Percentiles rank a stretch among this genome's conserved stretches.
Evolutionary conservation across 2,888 invertebrate genomes (phyloP).

Genomic region (Troglohyphantes excavatus): DNA sequence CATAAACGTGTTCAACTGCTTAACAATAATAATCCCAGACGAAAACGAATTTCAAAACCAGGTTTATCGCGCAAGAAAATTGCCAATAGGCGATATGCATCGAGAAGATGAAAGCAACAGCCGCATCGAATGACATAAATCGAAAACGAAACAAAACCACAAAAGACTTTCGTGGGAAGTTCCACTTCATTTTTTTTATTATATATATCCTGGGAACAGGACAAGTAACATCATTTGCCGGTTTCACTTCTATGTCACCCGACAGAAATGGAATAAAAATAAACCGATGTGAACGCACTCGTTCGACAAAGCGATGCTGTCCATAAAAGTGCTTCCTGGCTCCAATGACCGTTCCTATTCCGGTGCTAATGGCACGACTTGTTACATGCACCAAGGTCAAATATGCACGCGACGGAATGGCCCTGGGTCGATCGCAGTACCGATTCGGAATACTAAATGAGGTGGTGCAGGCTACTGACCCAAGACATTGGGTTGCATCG

Average conservation of each 20-base stretch:
- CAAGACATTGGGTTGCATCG: neutral
- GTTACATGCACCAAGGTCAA: constrained; percentile 45
- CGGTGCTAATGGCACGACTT: constrained; percentile 49
- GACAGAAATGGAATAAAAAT: constrained; percentile 28
- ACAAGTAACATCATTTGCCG: neutral
- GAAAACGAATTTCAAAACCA: too few species aligned
- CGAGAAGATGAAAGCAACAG: constrained; percentile 2
- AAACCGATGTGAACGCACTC: constrained; percentile 45
- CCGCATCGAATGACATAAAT: constrained; percentile 4
- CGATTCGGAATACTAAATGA: constrained; percentile 47
- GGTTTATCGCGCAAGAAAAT: neutral
- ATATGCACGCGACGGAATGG: constrained; percentile 43
- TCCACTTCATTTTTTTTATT: neutral
- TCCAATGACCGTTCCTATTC: constrained; percentile 6
- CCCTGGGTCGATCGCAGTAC: constrained; percentile 14
- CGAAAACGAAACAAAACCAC: neutral
- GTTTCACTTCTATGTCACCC: constrained; percentile 5
- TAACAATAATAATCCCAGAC: too few species aligned
- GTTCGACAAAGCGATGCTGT: neutral
- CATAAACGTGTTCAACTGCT: too few species aligned
- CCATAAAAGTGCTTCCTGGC: constrained; percentile 1
- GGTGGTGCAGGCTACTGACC: neutral
- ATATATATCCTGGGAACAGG: neutral
- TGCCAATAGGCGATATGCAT: neutral
- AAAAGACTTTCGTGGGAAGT: constrained; percentile 24